Evolutionary conservation across 2,113 vertebrate genomes (phyloP).

Genomic region (Forbesichthys papilliferus): DNA sequence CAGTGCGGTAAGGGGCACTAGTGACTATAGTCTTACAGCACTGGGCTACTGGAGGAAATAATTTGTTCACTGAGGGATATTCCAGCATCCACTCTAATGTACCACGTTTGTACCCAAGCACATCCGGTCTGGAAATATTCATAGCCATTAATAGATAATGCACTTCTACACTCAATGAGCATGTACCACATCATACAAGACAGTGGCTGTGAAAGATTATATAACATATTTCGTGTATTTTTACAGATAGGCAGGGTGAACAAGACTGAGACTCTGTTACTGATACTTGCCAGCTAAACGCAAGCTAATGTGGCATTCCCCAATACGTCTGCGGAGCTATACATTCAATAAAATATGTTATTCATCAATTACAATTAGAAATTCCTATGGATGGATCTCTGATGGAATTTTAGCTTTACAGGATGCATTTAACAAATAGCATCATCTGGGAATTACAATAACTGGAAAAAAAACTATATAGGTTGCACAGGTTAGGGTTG

Average conservation of each 20-base stretch:
- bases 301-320: no score
- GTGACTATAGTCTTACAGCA: no score
- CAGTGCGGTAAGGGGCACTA: background rate
- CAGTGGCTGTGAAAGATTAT: background rate
- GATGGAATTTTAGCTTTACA: no score
- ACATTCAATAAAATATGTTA: no score
- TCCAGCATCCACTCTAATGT: background rate
- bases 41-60: background rate
- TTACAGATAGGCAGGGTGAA: no score
- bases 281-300: no score
- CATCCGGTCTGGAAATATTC: background rate
- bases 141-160: background rate
- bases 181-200: background rate
- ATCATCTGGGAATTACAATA: constrained; percentile 8
- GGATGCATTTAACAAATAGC: background rate
- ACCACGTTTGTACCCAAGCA: background rate
- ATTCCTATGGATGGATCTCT: no score
- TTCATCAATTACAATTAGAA: no score
- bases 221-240: background rate
- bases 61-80: background rate
- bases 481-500: background rate
- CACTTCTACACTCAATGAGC: background rate
- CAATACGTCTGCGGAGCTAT: no score
- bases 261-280: no score
- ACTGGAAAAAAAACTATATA: no score